Conservation (phyloP, 2,888 invertebrate species). For the Sepioteuthis lessoniana region DNA sequence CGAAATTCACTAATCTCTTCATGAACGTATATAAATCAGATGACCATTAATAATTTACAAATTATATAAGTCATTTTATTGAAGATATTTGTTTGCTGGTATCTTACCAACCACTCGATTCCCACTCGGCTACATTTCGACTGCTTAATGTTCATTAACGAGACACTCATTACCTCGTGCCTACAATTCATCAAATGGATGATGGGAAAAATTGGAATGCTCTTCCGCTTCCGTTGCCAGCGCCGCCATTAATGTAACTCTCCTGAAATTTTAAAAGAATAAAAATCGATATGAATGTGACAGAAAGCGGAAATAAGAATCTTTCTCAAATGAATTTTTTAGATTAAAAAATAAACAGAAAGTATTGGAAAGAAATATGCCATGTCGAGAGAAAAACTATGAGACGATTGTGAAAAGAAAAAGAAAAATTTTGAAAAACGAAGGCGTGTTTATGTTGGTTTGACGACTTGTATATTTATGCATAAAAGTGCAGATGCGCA, state of each 20-base stretch:
- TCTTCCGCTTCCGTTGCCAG: slow-evolving; percentile 1
- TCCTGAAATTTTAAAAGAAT: slow-evolving; percentile 17
- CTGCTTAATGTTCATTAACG: not conserved
- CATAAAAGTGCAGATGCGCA: not conserved
- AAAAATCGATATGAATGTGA: not conserved
- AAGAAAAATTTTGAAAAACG: not conserved
- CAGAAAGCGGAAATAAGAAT: not conserved
- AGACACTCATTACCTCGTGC: not conserved
- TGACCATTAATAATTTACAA: not conserved
- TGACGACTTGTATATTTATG: not conserved
- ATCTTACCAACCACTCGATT: not conserved
- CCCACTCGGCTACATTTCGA: not conserved
- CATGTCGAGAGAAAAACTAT: not conserved
- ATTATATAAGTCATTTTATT: not conserved
- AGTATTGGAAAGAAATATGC: not conserved
- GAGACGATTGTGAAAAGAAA: not conserved
- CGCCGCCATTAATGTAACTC: not conserved
- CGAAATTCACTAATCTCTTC: no score
- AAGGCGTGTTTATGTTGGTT: not conserved
- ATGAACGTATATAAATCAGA: not conserved
- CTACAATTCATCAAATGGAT: not conserved
- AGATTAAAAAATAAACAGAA: no score
- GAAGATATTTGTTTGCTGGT: not conserved
- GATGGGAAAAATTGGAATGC: slow-evolving; percentile 15
- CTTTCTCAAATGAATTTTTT: no score